Evolutionary conservation across 1,140 invertebrate species (phyloP).

Genomic region (Solen grandis): DNA sequence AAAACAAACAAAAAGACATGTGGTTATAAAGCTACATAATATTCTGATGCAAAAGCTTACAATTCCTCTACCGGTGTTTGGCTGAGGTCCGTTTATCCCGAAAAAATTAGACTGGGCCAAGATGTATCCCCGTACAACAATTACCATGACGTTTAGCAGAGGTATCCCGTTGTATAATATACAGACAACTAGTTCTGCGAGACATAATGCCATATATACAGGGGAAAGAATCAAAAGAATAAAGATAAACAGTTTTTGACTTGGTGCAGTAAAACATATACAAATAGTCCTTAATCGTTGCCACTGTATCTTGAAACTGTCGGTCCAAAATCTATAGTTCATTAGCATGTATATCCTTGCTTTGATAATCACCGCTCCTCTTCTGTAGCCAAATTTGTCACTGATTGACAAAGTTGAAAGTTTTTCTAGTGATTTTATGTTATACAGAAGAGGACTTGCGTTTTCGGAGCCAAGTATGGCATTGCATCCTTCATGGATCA

Average conservation of each 20-base stretch:
- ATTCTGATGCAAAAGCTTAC: too few relatives aligned
- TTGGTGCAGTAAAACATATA: not conserved
- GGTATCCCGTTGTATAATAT: slow-evolving; percentile 21
- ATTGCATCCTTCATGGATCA: not conserved
- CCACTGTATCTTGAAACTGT: not conserved
- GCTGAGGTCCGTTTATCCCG: too few relatives aligned
- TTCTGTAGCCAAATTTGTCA: slow-evolving; percentile 19
- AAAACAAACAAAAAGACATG: not conserved
- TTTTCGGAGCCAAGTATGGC: too few relatives aligned
- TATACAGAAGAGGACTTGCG: not conserved
- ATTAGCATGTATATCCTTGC: slow-evolving; percentile 24
- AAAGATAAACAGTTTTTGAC: not conserved
- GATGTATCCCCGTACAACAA: slow-evolving; percentile 1
- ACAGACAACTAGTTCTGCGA: not conserved
- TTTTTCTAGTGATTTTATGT: too few relatives aligned
- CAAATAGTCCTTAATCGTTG: not conserved
- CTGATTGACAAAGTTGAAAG: not conserved
- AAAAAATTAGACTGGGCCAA: not conserved
- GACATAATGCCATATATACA: not conserved
- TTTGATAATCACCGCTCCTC: not conserved
- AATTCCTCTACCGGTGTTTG: too few relatives aligned
- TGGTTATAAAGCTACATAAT: too few relatives aligned
- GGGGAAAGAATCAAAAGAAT: not conserved
- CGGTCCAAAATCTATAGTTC: not conserved
- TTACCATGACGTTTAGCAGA: slow-evolving; percentile 9